Evolutionary conservation across 1,140 invertebrate genomes (phyloP).

Genomic region (Drosophila chauvacae): DNA sequence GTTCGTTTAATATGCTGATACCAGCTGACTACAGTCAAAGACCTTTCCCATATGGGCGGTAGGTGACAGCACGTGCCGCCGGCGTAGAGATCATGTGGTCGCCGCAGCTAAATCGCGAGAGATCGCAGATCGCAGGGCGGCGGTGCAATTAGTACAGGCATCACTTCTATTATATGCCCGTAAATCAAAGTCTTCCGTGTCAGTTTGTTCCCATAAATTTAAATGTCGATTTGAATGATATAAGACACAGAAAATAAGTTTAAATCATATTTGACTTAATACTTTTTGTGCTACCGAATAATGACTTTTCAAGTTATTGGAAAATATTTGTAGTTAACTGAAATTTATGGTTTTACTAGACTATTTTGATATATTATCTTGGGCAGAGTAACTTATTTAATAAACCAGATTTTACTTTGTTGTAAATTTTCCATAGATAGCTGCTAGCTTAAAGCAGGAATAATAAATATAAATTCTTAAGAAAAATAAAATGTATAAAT

Average conservation of each 20-base stretch:
- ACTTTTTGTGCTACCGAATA: slow-evolving; percentile 11
- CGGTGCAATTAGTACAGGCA: slow-evolving; percentile 21
- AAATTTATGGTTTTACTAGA: not conserved
- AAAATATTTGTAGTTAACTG: not conserved
- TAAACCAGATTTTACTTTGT: not conserved
- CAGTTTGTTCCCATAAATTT: too few species aligned
- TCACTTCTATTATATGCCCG: not conserved
- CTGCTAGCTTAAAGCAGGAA: too few species aligned
- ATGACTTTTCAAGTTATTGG: not conserved
- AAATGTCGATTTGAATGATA: not conserved
- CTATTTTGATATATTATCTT: not conserved
- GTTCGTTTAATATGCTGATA: slow-evolving; percentile 20
- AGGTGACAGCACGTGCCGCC: slow-evolving; percentile 50
- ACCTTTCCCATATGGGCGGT: slow-evolving; percentile 34
- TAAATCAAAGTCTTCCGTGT: slow-evolving; percentile 5
- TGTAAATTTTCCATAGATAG: not conserved
- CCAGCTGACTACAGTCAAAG: slow-evolving; percentile 50
- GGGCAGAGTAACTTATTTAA: too few species aligned
- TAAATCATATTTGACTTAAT: not conserved
- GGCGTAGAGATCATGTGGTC: slow-evolving; percentile 55
- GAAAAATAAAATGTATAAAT: not conserved
- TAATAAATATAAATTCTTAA: not conserved
- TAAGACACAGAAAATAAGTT: not conserved
- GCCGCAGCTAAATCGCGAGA: not conserved
- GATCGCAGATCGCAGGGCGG: slow-evolving; percentile 17